Evolutionary conservation across 2,797 vertebrate genomes (phyloP).

Genomic region (Ciconia nigra): DNA sequence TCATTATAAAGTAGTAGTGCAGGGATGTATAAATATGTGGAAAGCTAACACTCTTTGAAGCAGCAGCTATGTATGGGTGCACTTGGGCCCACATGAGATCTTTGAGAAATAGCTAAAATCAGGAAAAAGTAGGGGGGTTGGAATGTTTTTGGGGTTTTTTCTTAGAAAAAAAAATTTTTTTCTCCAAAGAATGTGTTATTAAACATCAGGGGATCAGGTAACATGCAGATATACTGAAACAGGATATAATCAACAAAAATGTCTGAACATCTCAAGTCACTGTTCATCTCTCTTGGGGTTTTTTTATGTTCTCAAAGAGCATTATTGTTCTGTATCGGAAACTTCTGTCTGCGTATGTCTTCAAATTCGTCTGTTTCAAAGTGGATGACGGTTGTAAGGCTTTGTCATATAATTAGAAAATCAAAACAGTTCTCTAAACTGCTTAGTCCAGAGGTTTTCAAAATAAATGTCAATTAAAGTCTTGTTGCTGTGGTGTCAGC

Average conservation of each 20-base stretch:
- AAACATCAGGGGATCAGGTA: background rate
- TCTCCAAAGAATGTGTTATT: background rate
- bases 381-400: background rate
- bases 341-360: background rate
- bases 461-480: background rate
- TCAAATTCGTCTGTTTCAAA: background rate
- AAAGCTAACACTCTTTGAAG: background rate
- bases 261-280: background rate
- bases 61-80: background rate
- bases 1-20: background rate
- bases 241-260: background rate
- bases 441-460: background rate
- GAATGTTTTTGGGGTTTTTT: background rate
- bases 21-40: background rate
- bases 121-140: background rate
- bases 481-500: background rate
- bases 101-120: background rate
- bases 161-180: background rate
- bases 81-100: background rate
- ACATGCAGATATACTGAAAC: background rate
- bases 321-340: background rate
- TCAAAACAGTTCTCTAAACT: background rate
- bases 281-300: background rate
- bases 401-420: background rate
- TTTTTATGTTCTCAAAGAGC: background rate